phyloP scores from a whole-genome alignment of 2,888 invertebrate genomes.

The Harpalus rufipes region DNA sequence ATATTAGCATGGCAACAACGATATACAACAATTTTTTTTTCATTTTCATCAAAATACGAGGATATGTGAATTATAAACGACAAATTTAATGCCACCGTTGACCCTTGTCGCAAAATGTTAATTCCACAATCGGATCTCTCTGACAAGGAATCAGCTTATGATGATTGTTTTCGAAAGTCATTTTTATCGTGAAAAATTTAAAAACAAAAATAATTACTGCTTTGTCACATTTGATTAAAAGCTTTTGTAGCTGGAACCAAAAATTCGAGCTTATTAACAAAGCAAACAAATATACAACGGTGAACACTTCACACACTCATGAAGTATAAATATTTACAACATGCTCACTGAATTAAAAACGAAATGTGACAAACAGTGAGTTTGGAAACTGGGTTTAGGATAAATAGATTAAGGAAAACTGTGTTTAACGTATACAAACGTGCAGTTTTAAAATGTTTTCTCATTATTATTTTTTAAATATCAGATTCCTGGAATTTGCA shows the following conservation, averaged over 20 bases:
- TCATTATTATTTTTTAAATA: too few relatives aligned
- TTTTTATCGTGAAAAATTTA: not conserved
- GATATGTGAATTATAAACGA: too few relatives aligned
- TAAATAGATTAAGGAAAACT: conserved; percentile 43
- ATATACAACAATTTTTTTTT: too few relatives aligned
- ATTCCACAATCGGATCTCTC: not conserved
- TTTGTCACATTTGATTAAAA: conserved; percentile 14
- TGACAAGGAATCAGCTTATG: not conserved
- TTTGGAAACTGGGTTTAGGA: conserved; percentile 5
- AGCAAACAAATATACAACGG: not conserved
- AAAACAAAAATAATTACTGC: conserved; percentile 4
- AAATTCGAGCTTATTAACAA: conserved; percentile 24
- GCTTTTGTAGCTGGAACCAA: not conserved
- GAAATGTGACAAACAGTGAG: conserved; percentile 14
- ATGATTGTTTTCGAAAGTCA: not conserved
- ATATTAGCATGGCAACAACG: too few relatives aligned
- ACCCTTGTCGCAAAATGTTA: too few relatives aligned
- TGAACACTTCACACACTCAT: conserved; percentile 24
- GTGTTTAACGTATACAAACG: not conserved
- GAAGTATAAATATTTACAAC: conserved; percentile 31
- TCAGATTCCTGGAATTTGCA: too few relatives aligned
- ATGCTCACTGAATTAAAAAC: conserved; percentile 36
- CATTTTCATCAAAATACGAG: too few relatives aligned
- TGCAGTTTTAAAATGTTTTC: not conserved
- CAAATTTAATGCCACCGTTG: too few relatives aligned